A percentile compares a stretch with the other conserved stretches of the same genome.
These are phyloP conservation scores for Zaprionus bogoriensis DNA, from an alignment of 2,888 invertebrate species.

Conservation along the genomic window DNA sequence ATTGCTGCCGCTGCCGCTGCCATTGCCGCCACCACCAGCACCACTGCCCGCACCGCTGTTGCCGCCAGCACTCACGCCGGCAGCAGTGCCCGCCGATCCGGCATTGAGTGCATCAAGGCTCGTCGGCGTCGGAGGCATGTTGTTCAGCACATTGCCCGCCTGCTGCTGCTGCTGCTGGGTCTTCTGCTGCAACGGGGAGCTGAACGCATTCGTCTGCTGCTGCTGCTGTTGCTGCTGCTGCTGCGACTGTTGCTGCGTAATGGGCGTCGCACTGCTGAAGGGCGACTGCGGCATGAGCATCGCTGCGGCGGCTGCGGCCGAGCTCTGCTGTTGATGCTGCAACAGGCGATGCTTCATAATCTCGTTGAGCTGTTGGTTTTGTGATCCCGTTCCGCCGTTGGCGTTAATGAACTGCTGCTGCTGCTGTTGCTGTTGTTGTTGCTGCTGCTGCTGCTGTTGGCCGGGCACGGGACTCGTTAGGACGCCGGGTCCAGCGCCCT, in stretches of 20 bases:
- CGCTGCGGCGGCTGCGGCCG: too few relatives aligned
- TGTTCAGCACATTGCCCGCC: constrained; percentile 55
- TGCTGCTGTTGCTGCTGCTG: constrained; percentile 69
- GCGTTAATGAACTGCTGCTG: constrained; percentile 83
- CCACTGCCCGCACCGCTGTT: constrained; percentile 6
- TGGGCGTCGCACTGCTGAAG: constrained; percentile 65
- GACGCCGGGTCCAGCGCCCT: constrained; percentile 62
- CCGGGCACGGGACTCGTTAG: constrained; percentile 80
- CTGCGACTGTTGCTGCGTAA: constrained; percentile 68
- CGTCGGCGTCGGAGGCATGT: constrained; percentile 84
- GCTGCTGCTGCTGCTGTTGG: constrained; percentile 79
- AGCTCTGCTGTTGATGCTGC: constrained; percentile 81
- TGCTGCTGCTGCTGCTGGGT: constrained; percentile 76
- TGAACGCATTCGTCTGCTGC: constrained; percentile 62
- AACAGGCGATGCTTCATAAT: constrained; percentile 85
- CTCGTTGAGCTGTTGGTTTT: constrained; percentile 84
- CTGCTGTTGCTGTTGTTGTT: constrained; percentile 79
- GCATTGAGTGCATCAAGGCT: constrained; percentile 82
- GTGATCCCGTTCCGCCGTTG: constrained; percentile 84
- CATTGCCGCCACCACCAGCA: constrained; percentile 29
- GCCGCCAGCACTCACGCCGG: constrained; percentile 35
- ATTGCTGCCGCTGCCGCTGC: constrained; percentile 16
- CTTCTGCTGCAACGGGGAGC: constrained; percentile 40
- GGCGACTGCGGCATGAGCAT: constrained; percentile 78
- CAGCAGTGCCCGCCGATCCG: constrained; percentile 39